These are phyloP conservation scores for Antechinus stuartii DNA, from an alignment of 2,113 vertebrate genomes.

Conservation along the genomic window DNA sequence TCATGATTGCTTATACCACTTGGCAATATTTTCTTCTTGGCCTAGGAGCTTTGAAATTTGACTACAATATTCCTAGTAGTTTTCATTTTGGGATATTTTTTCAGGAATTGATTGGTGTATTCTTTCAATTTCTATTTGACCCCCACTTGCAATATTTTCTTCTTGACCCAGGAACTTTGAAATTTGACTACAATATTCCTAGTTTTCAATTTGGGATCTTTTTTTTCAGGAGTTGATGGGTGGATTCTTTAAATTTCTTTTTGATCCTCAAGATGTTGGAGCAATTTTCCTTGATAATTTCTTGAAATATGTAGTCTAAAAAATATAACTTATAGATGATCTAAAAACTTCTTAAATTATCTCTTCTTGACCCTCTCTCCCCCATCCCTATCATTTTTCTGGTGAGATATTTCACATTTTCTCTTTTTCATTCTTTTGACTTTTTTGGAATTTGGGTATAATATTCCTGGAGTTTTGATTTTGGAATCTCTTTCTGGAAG, in stretches of 20 bases:
- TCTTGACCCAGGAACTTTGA: too few relatives aligned
- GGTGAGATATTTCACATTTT: background rate
- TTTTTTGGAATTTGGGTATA: too few relatives aligned
- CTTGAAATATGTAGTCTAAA: background rate
- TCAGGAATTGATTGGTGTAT: background rate
- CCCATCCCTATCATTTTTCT: background rate
- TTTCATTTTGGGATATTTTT: background rate
- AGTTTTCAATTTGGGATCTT: too few relatives aligned
- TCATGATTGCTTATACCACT: background rate
- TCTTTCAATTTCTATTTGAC: background rate
- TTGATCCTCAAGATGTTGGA: background rate
- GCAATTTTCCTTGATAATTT: background rate
- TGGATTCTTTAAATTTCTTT: too few relatives aligned
- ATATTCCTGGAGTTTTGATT: too few relatives aligned
- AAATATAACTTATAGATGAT: background rate
- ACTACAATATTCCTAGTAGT: background rate
- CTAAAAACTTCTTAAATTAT: background rate
- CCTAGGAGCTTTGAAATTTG: background rate
- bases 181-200: too few relatives aligned
- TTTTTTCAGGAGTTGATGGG: too few relatives aligned
- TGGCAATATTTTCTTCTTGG: background rate
- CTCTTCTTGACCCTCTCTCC: background rate
- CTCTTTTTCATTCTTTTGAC: background rate
- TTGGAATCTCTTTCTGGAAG: too few relatives aligned
- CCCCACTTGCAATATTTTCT: too few relatives aligned